Conservation (phyloP, 23 tunicate genomes). For the Halocynthia aurantium region DNA sequence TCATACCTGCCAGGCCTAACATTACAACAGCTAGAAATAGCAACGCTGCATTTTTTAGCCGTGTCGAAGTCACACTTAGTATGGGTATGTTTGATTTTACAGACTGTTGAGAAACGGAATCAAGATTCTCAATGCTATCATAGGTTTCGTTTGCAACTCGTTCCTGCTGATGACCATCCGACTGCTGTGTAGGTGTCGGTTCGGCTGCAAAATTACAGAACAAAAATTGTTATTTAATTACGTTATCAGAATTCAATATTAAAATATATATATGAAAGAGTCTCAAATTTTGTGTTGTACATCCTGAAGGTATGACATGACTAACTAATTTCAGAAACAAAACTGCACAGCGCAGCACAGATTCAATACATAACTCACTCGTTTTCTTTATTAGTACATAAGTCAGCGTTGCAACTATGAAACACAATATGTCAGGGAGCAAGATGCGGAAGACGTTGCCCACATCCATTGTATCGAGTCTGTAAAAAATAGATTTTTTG, state of each 20-base stretch:
- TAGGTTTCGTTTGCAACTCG: neutral
- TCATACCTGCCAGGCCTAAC: constrained; percentile 55
- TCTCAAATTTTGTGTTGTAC: no score
- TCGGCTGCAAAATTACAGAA: neutral
- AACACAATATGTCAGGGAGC: constrained; percentile 62
- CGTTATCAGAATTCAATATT: no score
- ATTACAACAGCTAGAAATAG: constrained; percentile 32
- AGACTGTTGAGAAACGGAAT: neutral
- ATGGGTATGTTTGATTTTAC: neutral
- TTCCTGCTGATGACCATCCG: neutral
- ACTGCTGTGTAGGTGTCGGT: neutral
- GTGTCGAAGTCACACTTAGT: constrained; percentile 2
- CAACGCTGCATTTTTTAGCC: constrained; percentile 35
- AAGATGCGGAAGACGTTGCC: constrained; percentile 60
- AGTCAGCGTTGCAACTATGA: constrained; percentile 32
- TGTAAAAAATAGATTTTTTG: neutral
- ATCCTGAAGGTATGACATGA: no score
- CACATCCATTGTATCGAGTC: constrained; percentile 46
- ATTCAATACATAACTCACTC: neutral
- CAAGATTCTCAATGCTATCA: neutral
- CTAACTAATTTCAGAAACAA: no score
- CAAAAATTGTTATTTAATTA: no score
- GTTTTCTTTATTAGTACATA: constrained; percentile 45
- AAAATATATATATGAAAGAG: no score
- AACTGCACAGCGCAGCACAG: no score